Percentiles rank a stretch among this genome's conserved stretches.
Conservation (phyloP, 2,888 invertebrate species). For the Lissonota sp. region DNA sequence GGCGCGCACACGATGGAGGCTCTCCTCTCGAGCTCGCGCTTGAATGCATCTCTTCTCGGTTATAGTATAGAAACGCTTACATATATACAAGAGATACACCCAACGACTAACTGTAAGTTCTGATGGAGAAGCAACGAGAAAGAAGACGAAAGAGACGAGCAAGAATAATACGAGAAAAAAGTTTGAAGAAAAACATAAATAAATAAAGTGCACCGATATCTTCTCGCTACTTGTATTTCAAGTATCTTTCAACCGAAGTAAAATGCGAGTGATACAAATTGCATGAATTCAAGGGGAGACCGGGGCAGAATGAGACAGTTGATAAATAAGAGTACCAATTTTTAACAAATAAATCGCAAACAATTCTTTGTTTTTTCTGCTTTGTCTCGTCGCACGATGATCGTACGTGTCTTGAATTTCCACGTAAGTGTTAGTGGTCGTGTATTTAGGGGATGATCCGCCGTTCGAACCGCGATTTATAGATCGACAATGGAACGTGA, state of each 20-base stretch:
- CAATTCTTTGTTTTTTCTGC: no score
- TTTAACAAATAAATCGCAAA: no score
- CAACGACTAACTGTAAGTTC: constrained; percentile 15
- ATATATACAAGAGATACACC: constrained; percentile 18
- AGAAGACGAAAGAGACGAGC: constrained; percentile 5
- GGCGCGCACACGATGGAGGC: background rate
- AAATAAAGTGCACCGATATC: constrained; percentile 47
- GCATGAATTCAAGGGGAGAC: no score
- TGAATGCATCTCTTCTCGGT: constrained; percentile 46
- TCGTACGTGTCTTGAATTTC: no score
- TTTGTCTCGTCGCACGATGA: no score
- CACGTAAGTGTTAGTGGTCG: background rate
- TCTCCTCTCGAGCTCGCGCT: constrained; percentile 24
- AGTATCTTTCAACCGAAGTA: constrained; percentile 30
- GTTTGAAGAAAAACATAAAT: background rate
- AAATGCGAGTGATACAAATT: background rate
- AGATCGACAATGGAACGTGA: constrained; percentile 76
- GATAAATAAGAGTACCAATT: no score
- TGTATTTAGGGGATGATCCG: constrained; percentile 78
- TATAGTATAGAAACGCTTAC: constrained; percentile 10
- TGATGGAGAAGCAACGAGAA: constrained; percentile 45
- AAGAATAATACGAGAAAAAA: background rate
- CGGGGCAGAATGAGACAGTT: no score
- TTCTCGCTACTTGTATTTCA: constrained; percentile 58
- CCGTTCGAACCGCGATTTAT: constrained; percentile 77